A percentile compares a stretch with the other conserved stretches of the same genome.
Evolutionary conservation across 1,140 invertebrate genomes (phyloP).

Genomic region (Trissolcus basalis): DNA sequence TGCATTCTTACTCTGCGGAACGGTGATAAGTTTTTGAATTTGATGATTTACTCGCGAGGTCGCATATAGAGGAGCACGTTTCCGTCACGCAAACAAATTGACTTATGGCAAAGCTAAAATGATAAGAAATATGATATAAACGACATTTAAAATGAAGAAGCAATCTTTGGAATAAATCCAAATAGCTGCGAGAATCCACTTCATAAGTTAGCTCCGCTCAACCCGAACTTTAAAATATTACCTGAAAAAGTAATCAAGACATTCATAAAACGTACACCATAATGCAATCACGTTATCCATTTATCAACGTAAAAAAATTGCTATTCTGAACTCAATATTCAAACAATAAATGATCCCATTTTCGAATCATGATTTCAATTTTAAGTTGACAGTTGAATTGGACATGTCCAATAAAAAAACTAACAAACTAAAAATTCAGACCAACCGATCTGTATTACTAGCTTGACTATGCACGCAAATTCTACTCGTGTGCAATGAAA

Average conservation of each 20-base stretch:
- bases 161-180: conserved; percentile 46
- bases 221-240: conserved; percentile 26
- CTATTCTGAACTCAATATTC: too few species aligned
- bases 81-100: conserved; percentile 37
- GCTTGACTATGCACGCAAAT: too few species aligned
- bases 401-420: too few species aligned
- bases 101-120: conserved; percentile 30
- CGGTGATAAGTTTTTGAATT: not conserved
- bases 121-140: conserved; percentile 39
- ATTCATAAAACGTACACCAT: conserved; percentile 26
- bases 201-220: conserved; percentile 32
- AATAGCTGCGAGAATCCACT: conserved; percentile 23
- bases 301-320: too few species aligned
- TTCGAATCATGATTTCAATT: conserved; percentile 7
- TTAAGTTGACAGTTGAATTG: not conserved
- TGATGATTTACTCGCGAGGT: conserved; percentile 22
- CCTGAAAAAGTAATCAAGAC: conserved; percentile 28
- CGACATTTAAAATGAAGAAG: conserved; percentile 25
- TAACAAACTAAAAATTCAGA: too few species aligned
- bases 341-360: conserved; percentile 13
- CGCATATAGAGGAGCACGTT: conserved; percentile 15
- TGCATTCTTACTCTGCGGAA: not conserved
- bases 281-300: conserved; percentile 13
- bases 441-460: too few species aligned
- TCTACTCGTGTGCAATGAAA: too few species aligned